Evolutionary conservation across 2,888 invertebrate genomes (phyloP).

Genomic region (Lysandra coridon): DNA sequence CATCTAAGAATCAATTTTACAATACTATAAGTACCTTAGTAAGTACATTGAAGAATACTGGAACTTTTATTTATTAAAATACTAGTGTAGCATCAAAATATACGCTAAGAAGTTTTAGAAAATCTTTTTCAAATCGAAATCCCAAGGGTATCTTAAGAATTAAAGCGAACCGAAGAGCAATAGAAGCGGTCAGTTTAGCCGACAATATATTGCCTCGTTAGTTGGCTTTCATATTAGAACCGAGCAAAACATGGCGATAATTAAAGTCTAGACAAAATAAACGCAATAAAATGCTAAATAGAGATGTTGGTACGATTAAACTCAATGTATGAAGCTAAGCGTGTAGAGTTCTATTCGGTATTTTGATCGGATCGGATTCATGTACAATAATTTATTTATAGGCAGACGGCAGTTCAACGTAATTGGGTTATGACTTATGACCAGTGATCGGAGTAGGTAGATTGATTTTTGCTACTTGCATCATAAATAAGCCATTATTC

Average conservation of each 20-base stretch:
- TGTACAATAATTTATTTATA: no score
- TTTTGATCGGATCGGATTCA: no score
- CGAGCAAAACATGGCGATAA: conserved; percentile 30
- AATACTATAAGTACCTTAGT: no score
- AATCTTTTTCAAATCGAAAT: neutral
- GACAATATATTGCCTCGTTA: conserved; percentile 29
- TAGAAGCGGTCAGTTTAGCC: neutral
- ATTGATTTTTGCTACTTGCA: no score
- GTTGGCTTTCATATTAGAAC: conserved; percentile 30
- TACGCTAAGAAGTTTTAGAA: neutral
- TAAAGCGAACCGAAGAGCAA: conserved; percentile 11
- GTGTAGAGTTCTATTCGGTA: no score
- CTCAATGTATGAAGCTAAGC: neutral
- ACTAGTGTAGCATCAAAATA: neutral
- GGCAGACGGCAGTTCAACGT: no score
- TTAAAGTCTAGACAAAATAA: conserved; percentile 31
- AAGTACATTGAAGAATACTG: no score
- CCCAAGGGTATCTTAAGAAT: conserved; percentile 2
- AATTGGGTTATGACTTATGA: no score
- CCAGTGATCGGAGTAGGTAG: no score
- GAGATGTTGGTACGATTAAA: conserved; percentile 15
- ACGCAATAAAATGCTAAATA: conserved; percentile 21
- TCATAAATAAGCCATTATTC: no score
- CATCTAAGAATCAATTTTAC: no score
- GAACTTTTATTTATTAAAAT: no score